Evolutionary conservation across 92 coral and sea anemone genomes (phyloP), one percentile per base, ranked within the genome.

Genomic region (Siderastrea siderea): DNA sequence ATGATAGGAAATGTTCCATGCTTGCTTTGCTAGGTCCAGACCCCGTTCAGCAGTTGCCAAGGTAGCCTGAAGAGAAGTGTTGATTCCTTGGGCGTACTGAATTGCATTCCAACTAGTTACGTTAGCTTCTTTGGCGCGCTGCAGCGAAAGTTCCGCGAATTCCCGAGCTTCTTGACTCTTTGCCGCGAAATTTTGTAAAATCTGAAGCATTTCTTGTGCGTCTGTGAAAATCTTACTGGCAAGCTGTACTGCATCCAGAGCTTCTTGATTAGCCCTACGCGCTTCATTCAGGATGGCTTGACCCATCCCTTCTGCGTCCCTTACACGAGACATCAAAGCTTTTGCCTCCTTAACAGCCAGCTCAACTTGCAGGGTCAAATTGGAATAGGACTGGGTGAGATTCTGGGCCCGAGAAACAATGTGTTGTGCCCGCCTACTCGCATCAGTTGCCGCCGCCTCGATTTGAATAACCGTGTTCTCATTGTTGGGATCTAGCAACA

Each of bases 211-310:
- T 80, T 92, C 95, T 71, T 47, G 76, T 2, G 97, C 94, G 73
- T 97, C 98, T 16, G 84, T 58, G 77, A 92, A 91, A 12, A 96
- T 94, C 71, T 86, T 88, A n/a, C 54, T 79, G 17, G 99, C 96
- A 53, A 94, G 90, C n/a, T 85, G 86, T 9, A 92, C 90, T 6
- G 99, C 98, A 47, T 82, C 78, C 10, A 49, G 86, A 1, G 97
- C 98, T 78, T 92, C 90, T 44, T 68, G 58, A 53, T 69, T 90
- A 8, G 96, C 97, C 15, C 86, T 77, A 2, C 58, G 78, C 3
- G 96, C 98, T 73, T 95, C 95, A 70, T 8, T 77, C 11, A 97
- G 90, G 16, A 94, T 86, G n/a, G 74, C 78, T n/a, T 63, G 79
- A 2, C 94, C 96, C 10, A 65, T 44, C 15, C 26, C 63, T 11